These are phyloP conservation scores for Holothuria glaberrima DNA, from an alignment of 35 echinoderm and acorn worm genomes.

Conservation along the genomic window DNA sequence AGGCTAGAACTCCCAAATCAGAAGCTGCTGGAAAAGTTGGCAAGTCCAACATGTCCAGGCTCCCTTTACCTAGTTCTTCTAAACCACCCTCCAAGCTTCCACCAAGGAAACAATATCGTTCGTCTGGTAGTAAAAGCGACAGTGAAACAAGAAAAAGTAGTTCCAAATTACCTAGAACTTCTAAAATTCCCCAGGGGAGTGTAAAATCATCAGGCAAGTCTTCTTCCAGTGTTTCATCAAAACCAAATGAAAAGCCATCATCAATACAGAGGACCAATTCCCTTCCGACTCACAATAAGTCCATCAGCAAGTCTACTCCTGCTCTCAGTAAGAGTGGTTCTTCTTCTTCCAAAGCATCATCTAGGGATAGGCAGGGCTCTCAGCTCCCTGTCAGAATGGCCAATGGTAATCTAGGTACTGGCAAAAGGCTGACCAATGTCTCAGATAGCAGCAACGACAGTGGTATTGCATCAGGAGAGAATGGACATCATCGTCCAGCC, in stretches of 20 bases:
- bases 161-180: constrained; percentile 77
- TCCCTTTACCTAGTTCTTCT: constrained; percentile 40
- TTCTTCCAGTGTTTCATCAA: constrained; percentile 23
- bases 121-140: constrained; percentile 63
- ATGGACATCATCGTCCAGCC: constrained; percentile 64
- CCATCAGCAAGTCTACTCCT: constrained; percentile 87
- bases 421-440: constrained; percentile 83
- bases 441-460: constrained; percentile 99
- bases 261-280: constrained; percentile 65
- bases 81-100: constrained; percentile 57
- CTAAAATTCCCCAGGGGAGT: constrained; percentile 79
- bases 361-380: constrained; percentile 33
- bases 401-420: constrained; percentile 55
- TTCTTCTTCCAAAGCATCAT: constrained; percentile 45
- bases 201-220: background rate
- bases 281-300: constrained; percentile 75
- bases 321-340: constrained; percentile 53
- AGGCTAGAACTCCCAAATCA: background rate
- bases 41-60: constrained; percentile 36
- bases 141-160: constrained; percentile 80
- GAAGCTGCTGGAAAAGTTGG: background rate
- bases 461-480: constrained; percentile 94
- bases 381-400: constrained; percentile 44
- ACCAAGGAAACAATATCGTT: constrained; percentile 29
- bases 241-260: constrained; percentile 18